phyloP scores from a whole-genome alignment of 2,797 vertebrate genomes.

The Carcharodon carcharias region DNA sequence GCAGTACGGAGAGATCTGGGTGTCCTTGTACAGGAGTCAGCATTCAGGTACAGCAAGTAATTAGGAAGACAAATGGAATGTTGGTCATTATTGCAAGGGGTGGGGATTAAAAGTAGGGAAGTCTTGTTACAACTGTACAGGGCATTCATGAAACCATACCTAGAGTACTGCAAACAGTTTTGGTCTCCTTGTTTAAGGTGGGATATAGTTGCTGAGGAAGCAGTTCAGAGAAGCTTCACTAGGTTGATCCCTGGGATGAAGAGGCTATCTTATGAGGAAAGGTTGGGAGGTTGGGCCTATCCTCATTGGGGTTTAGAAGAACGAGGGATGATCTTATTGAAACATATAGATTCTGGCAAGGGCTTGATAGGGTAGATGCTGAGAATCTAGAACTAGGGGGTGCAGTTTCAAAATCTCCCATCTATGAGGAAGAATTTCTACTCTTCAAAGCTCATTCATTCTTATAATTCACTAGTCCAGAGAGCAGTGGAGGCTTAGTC shows the following conservation, averaged over 20 bases:
- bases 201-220: no score
- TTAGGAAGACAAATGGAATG: no score
- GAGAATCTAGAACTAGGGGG: neutral
- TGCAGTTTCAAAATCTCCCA: no score
- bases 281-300: neutral
- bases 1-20: no score
- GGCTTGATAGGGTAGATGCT: neutral
- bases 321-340: neutral
- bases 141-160: neutral
- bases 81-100: no score
- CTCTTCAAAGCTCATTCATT: neutral
- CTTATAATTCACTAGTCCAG: neutral
- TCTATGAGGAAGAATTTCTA: neutral
- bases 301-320: neutral
- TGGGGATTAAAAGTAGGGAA: no score
- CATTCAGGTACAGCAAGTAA: no score
- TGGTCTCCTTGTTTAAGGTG: no score
- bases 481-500: neutral
- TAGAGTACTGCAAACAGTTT: neutral
- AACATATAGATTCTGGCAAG: neutral
- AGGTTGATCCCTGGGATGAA: no score
- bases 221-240: neutral
- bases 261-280: no score
- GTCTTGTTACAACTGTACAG: neutral
- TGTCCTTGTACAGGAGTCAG: no score